Conservation (phyloP, 2,113 vertebrate genomes). For the human region DNA sequence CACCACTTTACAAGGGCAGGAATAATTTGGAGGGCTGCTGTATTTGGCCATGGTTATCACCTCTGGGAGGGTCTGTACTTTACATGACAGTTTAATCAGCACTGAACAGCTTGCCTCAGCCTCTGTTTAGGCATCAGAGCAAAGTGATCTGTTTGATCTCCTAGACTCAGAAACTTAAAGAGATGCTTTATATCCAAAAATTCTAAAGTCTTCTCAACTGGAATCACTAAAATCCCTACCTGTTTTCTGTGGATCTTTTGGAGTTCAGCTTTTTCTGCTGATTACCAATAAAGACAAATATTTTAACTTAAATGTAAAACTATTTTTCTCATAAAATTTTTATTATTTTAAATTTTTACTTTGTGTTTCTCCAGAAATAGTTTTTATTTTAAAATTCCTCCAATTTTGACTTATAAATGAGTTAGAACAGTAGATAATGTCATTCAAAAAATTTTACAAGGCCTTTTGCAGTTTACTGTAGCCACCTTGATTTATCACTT, state of each 20-base stretch:
- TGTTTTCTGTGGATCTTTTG: not conserved
- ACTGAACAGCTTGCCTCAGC: constrained; percentile 8
- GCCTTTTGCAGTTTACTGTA: not conserved
- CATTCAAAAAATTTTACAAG: not conserved
- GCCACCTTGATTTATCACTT: not conserved
- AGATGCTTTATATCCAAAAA: not conserved
- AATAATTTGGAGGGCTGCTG: not conserved
- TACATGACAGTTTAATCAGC: constrained; percentile 38
- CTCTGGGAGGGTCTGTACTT: not conserved
- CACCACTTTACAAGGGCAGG: not conserved
- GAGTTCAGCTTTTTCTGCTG: not conserved
- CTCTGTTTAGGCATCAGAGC: not conserved
- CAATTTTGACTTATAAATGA: not conserved
- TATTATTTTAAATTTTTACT: not conserved
- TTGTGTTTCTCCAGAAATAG: not conserved
- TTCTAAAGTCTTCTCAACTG: not conserved
- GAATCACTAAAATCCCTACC: not conserved
- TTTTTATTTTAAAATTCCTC: not conserved
- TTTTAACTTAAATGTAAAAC: not conserved
- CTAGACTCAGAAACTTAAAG: not conserved
- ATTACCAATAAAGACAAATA: not conserved
- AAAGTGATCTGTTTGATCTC: not conserved
- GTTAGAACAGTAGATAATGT: not conserved
- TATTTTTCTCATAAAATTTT: too few relatives aligned
- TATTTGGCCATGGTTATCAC: constrained; percentile 36